phyloP scores from a whole-genome alignment of 1,140 invertebrate genomes.

The Telenomus remus region DNA sequence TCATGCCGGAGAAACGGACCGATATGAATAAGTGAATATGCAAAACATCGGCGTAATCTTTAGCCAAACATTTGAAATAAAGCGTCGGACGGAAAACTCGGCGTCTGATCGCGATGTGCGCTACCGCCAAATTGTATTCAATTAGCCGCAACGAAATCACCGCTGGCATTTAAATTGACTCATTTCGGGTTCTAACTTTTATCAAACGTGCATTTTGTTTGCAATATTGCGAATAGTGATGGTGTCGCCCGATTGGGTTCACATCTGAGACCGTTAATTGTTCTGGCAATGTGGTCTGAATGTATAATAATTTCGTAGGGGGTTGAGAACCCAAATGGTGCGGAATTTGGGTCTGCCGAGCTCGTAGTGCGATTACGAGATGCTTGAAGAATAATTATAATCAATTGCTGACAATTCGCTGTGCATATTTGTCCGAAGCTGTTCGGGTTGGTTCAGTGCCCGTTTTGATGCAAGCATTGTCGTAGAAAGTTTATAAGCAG shows the following conservation, averaged over 20 bases:
- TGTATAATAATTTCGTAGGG: too few relatives aligned
- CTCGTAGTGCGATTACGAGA: too few relatives aligned
- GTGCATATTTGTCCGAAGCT: not conserved
- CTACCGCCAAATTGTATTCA: constrained; percentile 42
- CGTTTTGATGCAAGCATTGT: too few relatives aligned
- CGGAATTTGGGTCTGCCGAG: too few relatives aligned
- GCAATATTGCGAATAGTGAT: too few relatives aligned
- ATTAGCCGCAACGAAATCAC: constrained; percentile 48
- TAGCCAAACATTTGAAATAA: constrained; percentile 47
- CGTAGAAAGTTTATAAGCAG: too few relatives aligned
- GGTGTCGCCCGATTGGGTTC: too few relatives aligned
- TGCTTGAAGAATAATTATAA: constrained; percentile 11
- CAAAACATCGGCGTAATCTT: constrained; percentile 51
- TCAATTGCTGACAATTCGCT: constrained; percentile 5
- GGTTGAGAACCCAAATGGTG: too few relatives aligned
- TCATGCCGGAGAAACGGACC: constrained; percentile 5
- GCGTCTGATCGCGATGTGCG: constrained; percentile 43
- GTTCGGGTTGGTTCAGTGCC: too few relatives aligned
- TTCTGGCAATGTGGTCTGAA: too few relatives aligned
- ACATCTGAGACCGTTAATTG: too few relatives aligned
- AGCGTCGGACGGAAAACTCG: constrained; percentile 21
- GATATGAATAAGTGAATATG: constrained; percentile 32
- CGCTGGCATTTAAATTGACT: constrained; percentile 48
- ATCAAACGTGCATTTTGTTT: constrained; percentile 34
- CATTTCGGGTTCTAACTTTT: constrained; percentile 31